Conservation (phyloP, 2,888 invertebrate species). For the Azorinus chamasolen region DNA sequence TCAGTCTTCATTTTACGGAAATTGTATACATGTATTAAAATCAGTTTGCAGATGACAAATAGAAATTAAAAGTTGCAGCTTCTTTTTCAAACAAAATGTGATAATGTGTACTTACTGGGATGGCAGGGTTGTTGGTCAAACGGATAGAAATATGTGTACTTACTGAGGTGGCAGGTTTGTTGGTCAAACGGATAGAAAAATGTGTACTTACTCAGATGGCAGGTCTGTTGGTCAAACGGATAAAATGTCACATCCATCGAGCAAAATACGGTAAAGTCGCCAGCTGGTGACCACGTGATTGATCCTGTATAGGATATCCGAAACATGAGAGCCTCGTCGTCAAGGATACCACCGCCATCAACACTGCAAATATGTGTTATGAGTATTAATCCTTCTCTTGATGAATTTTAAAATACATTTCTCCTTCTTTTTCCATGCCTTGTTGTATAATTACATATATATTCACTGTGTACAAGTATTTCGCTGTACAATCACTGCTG, state of each 20-base stretch:
- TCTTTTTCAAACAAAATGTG: no score
- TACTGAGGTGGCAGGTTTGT: conserved; percentile 58
- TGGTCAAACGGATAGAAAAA: conserved; percentile 59
- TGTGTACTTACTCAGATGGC: conserved; percentile 49
- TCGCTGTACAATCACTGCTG: no score
- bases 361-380: no score
- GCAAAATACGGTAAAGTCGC: conserved; percentile 50
- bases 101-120: conserved; percentile 47
- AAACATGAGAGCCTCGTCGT: conserved; percentile 36
- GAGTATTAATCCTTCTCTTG: no score
- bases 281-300: conserved; percentile 43
- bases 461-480: no score
- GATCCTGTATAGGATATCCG: conserved; percentile 28
- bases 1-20: no score
- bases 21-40: no score
- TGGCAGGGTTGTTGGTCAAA: conserved; percentile 56
- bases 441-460: no score
- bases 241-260: conserved; percentile 51
- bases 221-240: conserved; percentile 58
- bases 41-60: no score
- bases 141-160: conserved; percentile 51
- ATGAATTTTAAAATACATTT: no score
- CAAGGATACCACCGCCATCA: conserved; percentile 28
- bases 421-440: no score
- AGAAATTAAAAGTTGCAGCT: no score